Conservation (phyloP, 92 coral and sea anemone genomes). For the Metridium senile region DNA sequence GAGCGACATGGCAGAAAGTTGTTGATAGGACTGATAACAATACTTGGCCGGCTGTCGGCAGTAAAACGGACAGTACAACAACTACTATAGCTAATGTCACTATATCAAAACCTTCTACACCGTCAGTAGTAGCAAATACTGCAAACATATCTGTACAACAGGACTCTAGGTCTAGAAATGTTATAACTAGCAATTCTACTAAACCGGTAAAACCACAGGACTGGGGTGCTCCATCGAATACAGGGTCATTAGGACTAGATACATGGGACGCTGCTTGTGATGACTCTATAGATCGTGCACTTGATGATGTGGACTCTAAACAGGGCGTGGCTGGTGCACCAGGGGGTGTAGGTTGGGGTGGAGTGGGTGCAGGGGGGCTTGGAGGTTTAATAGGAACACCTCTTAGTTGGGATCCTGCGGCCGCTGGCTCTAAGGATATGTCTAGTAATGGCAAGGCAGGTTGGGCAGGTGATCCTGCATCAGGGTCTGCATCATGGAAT, state of each 20-base stretch:
- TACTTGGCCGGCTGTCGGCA: constrained; percentile 95
- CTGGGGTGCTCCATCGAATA: constrained; percentile 15
- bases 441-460: constrained; percentile 7
- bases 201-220: constrained; percentile 6
- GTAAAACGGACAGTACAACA: constrained; percentile 39
- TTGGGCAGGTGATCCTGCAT: constrained; percentile 24
- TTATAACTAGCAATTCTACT: constrained; percentile 1
- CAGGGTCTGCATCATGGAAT: constrained; percentile 56
- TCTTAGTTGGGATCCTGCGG: constrained; percentile 59
- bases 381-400: constrained; percentile 81
- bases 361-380: constrained; percentile 76
- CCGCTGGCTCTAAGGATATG: constrained; percentile 22
- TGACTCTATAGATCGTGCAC: constrained; percentile 81
- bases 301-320: constrained; percentile 83
- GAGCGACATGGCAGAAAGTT: constrained; percentile 77
- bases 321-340: constrained; percentile 65
- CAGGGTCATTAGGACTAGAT: constrained; percentile 51
- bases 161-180: constrained; percentile 28
- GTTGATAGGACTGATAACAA: constrained; percentile 87
- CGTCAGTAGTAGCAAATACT: constrained; percentile 17
- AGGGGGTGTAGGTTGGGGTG: constrained; percentile 75
- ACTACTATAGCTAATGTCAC: not conserved
- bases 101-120: constrained; percentile 7
- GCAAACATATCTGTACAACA: not conserved
- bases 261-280: constrained; percentile 79